Evolutionary conservation across 2,113 vertebrate genomes (phyloP).

Genomic region (Origma solitaria): DNA sequence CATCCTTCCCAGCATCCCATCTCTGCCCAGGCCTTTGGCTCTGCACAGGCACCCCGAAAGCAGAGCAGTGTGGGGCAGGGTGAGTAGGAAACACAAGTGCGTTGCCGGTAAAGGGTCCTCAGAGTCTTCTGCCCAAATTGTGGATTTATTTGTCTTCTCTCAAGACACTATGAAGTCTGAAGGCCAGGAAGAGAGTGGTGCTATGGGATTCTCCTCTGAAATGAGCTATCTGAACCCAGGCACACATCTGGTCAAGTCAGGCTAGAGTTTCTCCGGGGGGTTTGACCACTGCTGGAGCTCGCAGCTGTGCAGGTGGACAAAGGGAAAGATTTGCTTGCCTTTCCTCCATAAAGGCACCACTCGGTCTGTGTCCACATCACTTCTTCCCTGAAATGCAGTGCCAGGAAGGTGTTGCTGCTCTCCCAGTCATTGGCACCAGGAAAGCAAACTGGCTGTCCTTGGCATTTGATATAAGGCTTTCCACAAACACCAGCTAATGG

Average conservation of each 20-base stretch:
- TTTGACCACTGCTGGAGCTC: neutral
- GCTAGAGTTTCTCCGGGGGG: neutral
- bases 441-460: neutral
- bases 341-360: neutral
- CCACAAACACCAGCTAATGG: slow-evolving; percentile 59
- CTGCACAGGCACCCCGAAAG: neutral
- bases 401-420: neutral
- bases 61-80: neutral
- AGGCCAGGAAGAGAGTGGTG: neutral
- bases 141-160: neutral
- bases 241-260: neutral
- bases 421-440: neutral
- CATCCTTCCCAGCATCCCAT: neutral
- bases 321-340: neutral
- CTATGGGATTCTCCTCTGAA: neutral
- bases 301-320: neutral
- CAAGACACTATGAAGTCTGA: neutral
- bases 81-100: neutral
- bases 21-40: neutral
- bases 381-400: neutral
- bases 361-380: accelerated
- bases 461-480: slow-evolving; percentile 25
- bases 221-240: neutral
- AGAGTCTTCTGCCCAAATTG: neutral
- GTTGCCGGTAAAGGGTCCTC: neutral